Evolutionary conservation across 1,140 invertebrate species (phyloP).

Genomic region (Ruditapes philippinarum): DNA sequence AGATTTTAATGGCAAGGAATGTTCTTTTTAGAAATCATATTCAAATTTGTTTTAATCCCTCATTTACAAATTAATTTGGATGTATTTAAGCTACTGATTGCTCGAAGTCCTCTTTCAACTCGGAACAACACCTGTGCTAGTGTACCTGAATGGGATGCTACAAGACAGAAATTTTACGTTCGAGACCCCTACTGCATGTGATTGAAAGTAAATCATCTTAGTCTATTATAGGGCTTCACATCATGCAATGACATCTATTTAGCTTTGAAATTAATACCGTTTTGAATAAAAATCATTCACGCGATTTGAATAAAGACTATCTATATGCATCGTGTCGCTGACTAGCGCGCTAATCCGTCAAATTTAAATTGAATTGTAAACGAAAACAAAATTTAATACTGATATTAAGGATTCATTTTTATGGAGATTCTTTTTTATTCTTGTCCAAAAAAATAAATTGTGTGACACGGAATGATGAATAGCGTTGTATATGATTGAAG

Average conservation of each 20-base stretch:
- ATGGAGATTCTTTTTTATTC: constrained; percentile 33
- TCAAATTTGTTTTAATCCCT: constrained; percentile 32
- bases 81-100: constrained; percentile 32
- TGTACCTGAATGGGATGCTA: constrained; percentile 17
- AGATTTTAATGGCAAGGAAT: background rate
- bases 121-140: constrained; percentile 27
- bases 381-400: constrained; percentile 66
- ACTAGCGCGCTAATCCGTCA: constrained; percentile 59
- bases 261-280: constrained; percentile 51
- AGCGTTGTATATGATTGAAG: constrained; percentile 11
- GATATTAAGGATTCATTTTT: constrained; percentile 31
- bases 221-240: background rate
- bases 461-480: constrained; percentile 53
- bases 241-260: constrained; percentile 61
- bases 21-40: constrained; percentile 2
- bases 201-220: constrained; percentile 48
- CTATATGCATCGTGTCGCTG: constrained; percentile 44
- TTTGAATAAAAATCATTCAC: constrained; percentile 60
- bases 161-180: background rate
- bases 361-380: constrained; percentile 59
- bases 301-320: constrained; percentile 56
- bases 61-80: constrained; percentile 40
- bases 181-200: constrained; percentile 28
- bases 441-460: constrained; percentile 57
- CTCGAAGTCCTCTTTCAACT: background rate